These are phyloP conservation scores for Sebastes hubbsi DNA, from an alignment of 2,797 vertebrate species.

Conservation along the genomic window DNA sequence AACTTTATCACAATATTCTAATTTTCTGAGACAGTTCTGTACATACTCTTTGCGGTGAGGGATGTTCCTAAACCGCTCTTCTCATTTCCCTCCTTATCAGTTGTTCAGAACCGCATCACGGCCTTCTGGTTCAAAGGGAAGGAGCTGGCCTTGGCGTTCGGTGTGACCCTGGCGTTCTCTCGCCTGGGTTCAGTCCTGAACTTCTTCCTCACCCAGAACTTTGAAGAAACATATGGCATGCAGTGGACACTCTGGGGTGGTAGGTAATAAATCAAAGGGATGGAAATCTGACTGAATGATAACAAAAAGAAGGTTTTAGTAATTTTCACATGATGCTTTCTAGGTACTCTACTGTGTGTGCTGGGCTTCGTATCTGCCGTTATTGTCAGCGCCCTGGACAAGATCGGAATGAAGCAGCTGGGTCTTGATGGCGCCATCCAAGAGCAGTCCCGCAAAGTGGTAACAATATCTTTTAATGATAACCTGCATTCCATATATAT, in stretches of 20 bases:
- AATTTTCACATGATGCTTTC: neutral
- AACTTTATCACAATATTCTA: too few species aligned
- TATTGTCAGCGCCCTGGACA: conserved; percentile 82
- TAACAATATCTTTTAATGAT: conserved; percentile 26
- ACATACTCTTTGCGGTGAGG: accelerated
- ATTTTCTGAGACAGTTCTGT: too few species aligned
- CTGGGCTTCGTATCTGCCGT: conserved; percentile 83
- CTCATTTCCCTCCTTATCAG: conserved; percentile 44
- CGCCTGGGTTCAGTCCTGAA: conserved; percentile 86
- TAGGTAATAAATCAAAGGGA: conserved; percentile 37
- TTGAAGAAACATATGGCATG: conserved; percentile 85
- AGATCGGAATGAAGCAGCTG: conserved; percentile 85
- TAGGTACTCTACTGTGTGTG: conserved; percentile 84
- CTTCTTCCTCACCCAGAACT: conserved; percentile 87
- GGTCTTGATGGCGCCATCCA: conserved; percentile 84
- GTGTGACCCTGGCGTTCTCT: conserved; percentile 86
- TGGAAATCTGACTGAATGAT: neutral
- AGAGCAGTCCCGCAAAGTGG: conserved; percentile 86
- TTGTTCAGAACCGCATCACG: conserved; percentile 87
- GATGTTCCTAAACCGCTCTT: neutral
- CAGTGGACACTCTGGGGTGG: conserved; percentile 89
- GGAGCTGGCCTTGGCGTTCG: conserved; percentile 86
- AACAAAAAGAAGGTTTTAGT: neutral
- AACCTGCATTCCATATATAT: neutral
- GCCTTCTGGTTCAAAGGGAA: conserved; percentile 90